phyloP scores from a whole-genome alignment of 1,140 invertebrate species.

The Drosophila suzukii region DNA sequence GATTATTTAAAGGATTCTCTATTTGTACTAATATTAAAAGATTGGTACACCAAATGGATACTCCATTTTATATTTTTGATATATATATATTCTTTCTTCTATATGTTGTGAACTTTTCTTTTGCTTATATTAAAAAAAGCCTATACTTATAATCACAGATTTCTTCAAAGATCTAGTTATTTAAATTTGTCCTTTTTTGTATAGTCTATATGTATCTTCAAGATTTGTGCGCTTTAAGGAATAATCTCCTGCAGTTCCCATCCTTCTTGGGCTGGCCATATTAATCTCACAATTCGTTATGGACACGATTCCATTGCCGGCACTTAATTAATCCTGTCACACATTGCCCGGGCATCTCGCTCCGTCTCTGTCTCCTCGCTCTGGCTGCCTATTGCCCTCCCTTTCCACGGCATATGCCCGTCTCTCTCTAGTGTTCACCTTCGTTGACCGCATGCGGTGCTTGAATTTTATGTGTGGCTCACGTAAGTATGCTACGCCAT shows the following conservation, averaged over 20 bases:
- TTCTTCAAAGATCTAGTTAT: no score
- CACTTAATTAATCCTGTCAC: conserved; percentile 54
- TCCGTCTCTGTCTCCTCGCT: not conserved
- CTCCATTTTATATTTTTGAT: no score
- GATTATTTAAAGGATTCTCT: no score
- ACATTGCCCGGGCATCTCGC: conserved; percentile 21
- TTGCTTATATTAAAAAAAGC: no score
- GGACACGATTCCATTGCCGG: conserved; percentile 45
- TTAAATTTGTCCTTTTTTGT: no score
- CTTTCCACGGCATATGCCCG: not conserved
- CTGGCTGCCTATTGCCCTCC: not conserved
- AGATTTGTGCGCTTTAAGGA: conserved; percentile 13
- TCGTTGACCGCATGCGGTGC: conserved; percentile 60
- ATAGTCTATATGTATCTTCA: not conserved
- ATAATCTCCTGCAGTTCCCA: not conserved
- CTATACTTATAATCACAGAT: no score
- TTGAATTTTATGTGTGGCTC: conserved; percentile 70
- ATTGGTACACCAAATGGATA: no score
- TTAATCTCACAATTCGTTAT: conserved; percentile 52
- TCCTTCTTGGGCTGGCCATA: conserved; percentile 1
- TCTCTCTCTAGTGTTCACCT: conserved; percentile 22
- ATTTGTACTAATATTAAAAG: no score
- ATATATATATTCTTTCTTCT: no score
- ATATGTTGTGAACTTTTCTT: no score
- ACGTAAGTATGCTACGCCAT: conserved; percentile 66